Evolutionary conservation across 1,140 invertebrate species (phyloP).

Genomic region (Calliopsis andreniformis): DNA sequence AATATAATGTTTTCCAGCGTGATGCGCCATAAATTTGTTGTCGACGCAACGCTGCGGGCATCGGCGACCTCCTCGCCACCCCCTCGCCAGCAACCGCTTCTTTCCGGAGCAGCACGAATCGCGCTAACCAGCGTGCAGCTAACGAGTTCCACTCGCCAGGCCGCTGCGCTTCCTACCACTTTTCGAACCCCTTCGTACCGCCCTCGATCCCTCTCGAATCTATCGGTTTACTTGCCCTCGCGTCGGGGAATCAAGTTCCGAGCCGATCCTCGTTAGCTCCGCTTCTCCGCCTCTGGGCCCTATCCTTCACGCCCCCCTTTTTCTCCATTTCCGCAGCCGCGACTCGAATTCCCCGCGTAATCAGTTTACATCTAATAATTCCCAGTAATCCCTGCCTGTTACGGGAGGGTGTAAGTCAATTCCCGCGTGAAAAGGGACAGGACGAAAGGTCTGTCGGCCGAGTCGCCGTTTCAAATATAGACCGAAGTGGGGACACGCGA

Average conservation of each 20-base stretch:
- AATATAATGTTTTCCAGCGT: neutral
- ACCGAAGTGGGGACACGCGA: neutral
- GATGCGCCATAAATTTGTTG: slow-evolving; percentile 18
- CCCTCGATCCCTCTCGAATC: neutral
- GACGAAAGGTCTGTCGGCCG: neutral
- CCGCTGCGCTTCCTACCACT: neutral
- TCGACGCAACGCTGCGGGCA: slow-evolving; percentile 6
- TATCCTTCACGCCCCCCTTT: neutral
- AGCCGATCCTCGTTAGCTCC: slow-evolving; percentile 17
- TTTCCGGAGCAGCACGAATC: slow-evolving; percentile 5
- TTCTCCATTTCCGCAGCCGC: neutral
- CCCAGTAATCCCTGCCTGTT: slow-evolving; percentile 21
- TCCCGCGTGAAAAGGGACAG: slow-evolving; percentile 7
- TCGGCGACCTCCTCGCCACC: neutral
- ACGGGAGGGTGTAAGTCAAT: slow-evolving; percentile 13
- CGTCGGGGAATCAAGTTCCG: slow-evolving; percentile 12
- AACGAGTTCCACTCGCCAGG: neutral
- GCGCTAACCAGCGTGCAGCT: neutral
- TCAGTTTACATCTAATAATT: slow-evolving; percentile 41
- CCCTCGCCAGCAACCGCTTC: too few relatives aligned
- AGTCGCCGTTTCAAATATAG: slow-evolving; percentile 23
- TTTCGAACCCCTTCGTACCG: neutral
- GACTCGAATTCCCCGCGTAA: slow-evolving; percentile 9
- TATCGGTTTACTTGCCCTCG: neutral
- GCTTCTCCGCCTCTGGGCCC: neutral